Evolutionary conservation across 2,113 vertebrate species (phyloP), one percentile per base, ranked within the genome.

Genomic region (Prietella phreatophila): DNA sequence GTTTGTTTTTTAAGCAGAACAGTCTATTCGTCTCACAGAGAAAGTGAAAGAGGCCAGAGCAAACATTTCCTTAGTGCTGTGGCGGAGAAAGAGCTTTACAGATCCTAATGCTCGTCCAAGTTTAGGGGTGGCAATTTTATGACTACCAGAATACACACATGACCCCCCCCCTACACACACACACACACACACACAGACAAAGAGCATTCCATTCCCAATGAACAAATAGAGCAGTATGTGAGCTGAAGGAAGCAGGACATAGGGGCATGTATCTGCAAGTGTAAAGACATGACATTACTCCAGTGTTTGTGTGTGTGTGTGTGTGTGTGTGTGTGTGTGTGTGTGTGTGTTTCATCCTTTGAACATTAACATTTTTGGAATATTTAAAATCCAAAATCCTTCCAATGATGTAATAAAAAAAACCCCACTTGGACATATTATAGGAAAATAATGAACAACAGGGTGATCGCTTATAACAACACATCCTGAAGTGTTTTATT

Each of bases 51-150:
- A 86, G n/a, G 85, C 19, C 33, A 36, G 36, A 42, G 93, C 89
- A 91, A 94, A 93, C 78, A 94, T 93, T 93, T 92, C 91, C 89
- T 90, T 91, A 93, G 92, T 89, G 85, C 88, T 83, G 8, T 89
- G 80, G 87, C 90, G 90, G 63, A 67, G 63, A 67, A 30, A 14
- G 63, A 88, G 61, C 90, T 60, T 36, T 20, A 86, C 65, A 60
- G 91, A 89, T 88, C 91, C 91, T 91, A 89, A 93, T 53, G 90
- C 87, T 81, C 53, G 80, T 88, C 85, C 86, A 19, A 60, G 84
- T 85, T 91, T 90, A 76, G 25, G 47, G 90, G 82, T 27, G 22
- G 87, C 86, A 88, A 86, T 88, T 90, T 92, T 87, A 91, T 47
- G 27, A 67, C 88, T 76, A 75, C 19, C 65, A 71, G 89, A 36